phyloP scores from a whole-genome alignment of 2,797 vertebrate species.

The Sebastes aleutianus region DNA sequence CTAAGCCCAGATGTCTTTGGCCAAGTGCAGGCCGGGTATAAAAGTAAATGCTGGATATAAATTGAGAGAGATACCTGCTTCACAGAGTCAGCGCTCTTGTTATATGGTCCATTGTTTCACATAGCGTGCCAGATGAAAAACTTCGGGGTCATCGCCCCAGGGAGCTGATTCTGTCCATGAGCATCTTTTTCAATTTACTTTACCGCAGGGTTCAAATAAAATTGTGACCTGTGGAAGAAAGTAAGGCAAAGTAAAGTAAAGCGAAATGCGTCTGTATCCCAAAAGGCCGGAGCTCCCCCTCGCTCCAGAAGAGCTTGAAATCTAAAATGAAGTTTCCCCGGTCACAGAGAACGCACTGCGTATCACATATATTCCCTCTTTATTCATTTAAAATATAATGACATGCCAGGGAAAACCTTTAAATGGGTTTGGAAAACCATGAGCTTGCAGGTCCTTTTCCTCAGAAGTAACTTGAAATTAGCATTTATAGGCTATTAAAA shows the following conservation, averaged over 20 bases:
- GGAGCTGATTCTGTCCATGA: slow-evolving; percentile 46
- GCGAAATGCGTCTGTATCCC: slow-evolving; percentile 12
- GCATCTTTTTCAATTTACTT: slow-evolving; percentile 61
- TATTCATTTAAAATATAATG: slow-evolving; percentile 1
- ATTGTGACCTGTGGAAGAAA: slow-evolving; percentile 27
- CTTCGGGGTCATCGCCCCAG: slow-evolving; percentile 47
- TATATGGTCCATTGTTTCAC: slow-evolving; percentile 55
- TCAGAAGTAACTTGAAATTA: slow-evolving; percentile 32
- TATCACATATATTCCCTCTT: slow-evolving; percentile 23
- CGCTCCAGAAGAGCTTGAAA: slow-evolving; percentile 25
- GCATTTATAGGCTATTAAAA: slow-evolving; percentile 19
- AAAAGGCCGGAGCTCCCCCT: background rate
- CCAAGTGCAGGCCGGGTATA: slow-evolving; percentile 36
- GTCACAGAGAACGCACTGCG: background rate
- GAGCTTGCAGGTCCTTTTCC: slow-evolving; percentile 13
- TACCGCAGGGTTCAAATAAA: slow-evolving; percentile 41
- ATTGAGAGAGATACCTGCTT: slow-evolving; percentile 40
- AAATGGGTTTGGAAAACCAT: slow-evolving; percentile 29
- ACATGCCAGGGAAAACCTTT: slow-evolving; percentile 19
- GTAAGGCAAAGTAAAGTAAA: slow-evolving; percentile 23
- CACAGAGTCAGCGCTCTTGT: slow-evolving; percentile 45
- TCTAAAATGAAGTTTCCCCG: slow-evolving; percentile 16
- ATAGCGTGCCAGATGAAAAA: slow-evolving; percentile 52
- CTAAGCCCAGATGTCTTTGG: slow-evolving; percentile 50
- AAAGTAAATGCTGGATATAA: slow-evolving; percentile 46